Percentiles rank a stretch among this genome's conserved stretches.
Conservation (phyloP, 2,888 invertebrate genomes). For the Agrochola macilenta region DNA sequence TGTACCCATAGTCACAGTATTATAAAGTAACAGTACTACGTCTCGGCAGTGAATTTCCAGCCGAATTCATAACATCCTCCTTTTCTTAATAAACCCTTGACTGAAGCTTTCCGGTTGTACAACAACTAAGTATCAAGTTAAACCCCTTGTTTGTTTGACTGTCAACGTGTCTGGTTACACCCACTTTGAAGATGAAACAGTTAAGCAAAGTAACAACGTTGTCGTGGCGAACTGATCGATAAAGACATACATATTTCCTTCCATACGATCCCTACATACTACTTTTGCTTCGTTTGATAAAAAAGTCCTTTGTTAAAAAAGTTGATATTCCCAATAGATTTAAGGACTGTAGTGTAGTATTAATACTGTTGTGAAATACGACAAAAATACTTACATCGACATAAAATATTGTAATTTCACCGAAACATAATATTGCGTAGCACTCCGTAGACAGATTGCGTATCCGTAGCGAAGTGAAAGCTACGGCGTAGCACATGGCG, state of each 20-base stretch:
- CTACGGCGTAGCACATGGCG: constrained; percentile 11
- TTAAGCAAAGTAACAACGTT: background rate
- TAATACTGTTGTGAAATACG: too few species aligned
- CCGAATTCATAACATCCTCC: background rate
- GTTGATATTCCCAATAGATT: background rate
- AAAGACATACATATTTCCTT: background rate
- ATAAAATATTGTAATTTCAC: too few species aligned
- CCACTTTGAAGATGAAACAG: constrained; percentile 14
- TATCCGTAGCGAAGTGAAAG: background rate
- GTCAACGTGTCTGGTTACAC: constrained; percentile 29
- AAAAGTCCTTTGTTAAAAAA: background rate
- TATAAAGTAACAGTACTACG: too few species aligned
- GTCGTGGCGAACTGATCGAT: background rate
- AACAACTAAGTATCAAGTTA: constrained; percentile 33
- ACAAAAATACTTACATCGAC: too few species aligned
- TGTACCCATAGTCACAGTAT: too few species aligned
- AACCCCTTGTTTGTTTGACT: constrained; percentile 30
- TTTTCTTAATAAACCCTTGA: background rate
- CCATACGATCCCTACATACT: background rate
- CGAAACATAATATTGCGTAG: background rate
- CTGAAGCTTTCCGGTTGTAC: background rate
- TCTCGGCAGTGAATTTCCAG: too few species aligned
- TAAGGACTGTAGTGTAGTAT: background rate
- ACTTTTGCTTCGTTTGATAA: background rate
- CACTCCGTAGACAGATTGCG: background rate